Evolutionary conservation across 2,888 invertebrate species (phyloP), one percentile per base, ranked within the genome.

Genomic region (Drosophila gaucha): DNA sequence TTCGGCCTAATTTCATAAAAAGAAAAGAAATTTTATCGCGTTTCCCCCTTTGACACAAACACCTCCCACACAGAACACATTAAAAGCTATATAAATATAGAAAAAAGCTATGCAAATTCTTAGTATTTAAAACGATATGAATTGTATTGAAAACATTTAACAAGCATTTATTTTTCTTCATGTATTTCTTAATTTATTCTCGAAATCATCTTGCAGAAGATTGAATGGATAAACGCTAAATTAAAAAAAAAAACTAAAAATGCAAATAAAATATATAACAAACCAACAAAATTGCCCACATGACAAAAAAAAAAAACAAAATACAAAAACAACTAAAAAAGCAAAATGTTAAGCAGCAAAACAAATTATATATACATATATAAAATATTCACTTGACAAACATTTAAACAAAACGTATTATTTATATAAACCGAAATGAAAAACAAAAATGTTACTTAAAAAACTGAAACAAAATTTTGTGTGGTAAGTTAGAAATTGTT

Each of bases 171-270:
- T 74, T 80, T 80, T 84, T 87, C 76, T 86, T 80, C 73, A 80
- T 82, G 71, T 84, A 72, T 75, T 89, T 86, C 89, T 88, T 90
- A 67, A 78, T 89, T 90, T 89, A 73, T 89, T 91, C 88, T 89
- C 77, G n/a, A 70, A 90, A 90, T 90, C 90, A 90, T 90, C 89
- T 90, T 91, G 90, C 91, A 91, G 91, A 91, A 91, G 91, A 91
- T 91, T 91, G 91, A 91, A 91, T 90, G 91, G 91, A 91, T 91
- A 86, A 89, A 86, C 89, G 80, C 88, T 84, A 74, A 87, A 83
- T 76, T 70, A 66, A 74, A 76, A 67, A 64, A 72, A 64, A 73
- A 50, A 39, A 38, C 30, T 74, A 73, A 71, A 67, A 55, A 67
- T 49, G 66, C 67, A 72, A 35, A 63, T 67, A 72, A 64, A 74